Base-by-base conservation (phyloP, 2,888 invertebrate genomes). In the Fabriciana adippe region DNA sequence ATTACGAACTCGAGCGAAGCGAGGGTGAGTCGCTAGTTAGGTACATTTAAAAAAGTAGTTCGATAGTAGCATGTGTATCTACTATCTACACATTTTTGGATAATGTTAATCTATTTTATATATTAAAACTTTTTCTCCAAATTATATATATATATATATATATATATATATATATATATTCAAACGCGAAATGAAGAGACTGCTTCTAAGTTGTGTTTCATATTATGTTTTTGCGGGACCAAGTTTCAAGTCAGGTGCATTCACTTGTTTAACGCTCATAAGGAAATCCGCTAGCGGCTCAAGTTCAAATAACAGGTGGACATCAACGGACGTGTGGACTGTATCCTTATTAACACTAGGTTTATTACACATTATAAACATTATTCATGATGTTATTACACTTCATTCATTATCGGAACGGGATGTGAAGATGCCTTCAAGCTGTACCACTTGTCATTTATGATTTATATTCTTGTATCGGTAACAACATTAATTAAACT, bases 221-320 rank as follows among this genome's bases (percentile, higher is more conserved):
- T 35, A 26, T 51, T 47, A 64, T 45, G 54, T 48, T 70, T 61
- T 70, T 45, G 72, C 71, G 68, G 67, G 70, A 67, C 21, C 50
- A 59, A 59, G 14, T 57, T 47, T 41, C 26, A 50, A 51, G 66
- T 51, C 35, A 70, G 47, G 67, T 60, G 61, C 61, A 60, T 41
- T 57, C 57, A 55, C 45, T 55, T 55, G 56, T 62, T 21, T 48
- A 55, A 21, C 41, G 51, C 47, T 55, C 51, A 66, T 64, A 59
- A 70, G 71, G 72, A 72, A 72, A 71, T 65, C 68, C 71, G 67
- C 50, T 48, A 50, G 48, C 64, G 50, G 62, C 61, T 64, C 54
- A 64, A 64, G 63, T 68, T 67, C 65, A 47, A 65, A 55, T 55
- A 70, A 69, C 68, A 71, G 61, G 66, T 67, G 64, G 50, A 60